Evolutionary conservation across 2,113 vertebrate genomes (phyloP), one percentile per base, ranked within the genome.

Genomic region (Phainopepla nitens): DNA sequence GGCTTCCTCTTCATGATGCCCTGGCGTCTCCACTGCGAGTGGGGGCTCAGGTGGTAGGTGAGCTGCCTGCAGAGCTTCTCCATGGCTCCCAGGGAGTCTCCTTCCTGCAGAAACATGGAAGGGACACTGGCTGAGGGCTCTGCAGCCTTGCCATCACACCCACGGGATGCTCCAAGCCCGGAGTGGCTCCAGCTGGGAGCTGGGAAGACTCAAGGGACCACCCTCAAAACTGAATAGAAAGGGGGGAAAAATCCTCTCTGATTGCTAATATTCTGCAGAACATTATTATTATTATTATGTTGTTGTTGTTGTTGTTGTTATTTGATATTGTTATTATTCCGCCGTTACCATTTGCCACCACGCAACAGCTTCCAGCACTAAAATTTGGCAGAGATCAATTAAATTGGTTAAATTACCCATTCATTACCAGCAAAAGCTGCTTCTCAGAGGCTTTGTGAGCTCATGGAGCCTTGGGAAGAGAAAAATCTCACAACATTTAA

Each of bases 41-140:
- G 99, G 6, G 99, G 99, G 97, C 99, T 99, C 87, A 99, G 99
- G 97, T 99, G 99, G 96, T 99, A 99, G 35, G 99, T 99, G 97
- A 99, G 98, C 98, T 99, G 99, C 71, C 99, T 97, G 97, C 99
- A 99, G 21, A 99, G 98, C 97, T 99, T 99, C 98, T 99, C 99
- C 99, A 99, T 99, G 53, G 99, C 97, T 8, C 99, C 99, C 3
- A 99, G 96, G 1, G 99, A 98, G 45, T 99, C 99, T 0, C 98
- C 99, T 60, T 99, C 99, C 99, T 99, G 95, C 33, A 72, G 76
- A 66, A 60, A 70, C 36, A 96, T 15, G 19, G 41, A 2, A 39
- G 2, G 14, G 58, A 61, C 4, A 3, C 7, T 2, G 17, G 24
- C 2, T 89, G 9, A 84, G 75, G 39, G 27, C 35, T 19, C 42